A percentile compares a stretch with the other conserved stretches of the same genome.
These are phyloP conservation scores for Euglossa dilemma DNA, from an alignment of 1,140 invertebrate genomes.

Conservation along the genomic window DNA sequence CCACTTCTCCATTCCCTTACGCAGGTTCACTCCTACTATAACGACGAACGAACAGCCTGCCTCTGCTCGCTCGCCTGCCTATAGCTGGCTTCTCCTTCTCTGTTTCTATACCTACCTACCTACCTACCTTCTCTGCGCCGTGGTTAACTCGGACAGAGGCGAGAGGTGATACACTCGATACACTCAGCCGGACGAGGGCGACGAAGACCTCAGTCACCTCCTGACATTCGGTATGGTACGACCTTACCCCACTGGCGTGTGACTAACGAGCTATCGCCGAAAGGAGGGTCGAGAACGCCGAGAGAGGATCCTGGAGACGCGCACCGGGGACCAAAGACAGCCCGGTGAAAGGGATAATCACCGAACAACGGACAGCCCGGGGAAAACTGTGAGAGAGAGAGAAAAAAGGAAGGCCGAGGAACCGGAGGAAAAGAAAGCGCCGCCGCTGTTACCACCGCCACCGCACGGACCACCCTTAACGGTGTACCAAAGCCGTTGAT, in stretches of 20 bases:
- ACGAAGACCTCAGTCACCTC: conserved; percentile 76
- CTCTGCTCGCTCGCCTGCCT: conserved; percentile 57
- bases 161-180: conserved; percentile 76
- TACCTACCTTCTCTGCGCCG: conserved; percentile 50
- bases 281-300: conserved; percentile 1
- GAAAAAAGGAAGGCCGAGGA: neutral
- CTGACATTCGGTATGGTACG: conserved; percentile 76
- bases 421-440: neutral
- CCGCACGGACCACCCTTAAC: conserved; percentile 51
- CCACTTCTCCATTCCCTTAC: conserved; percentile 73
- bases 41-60: conserved; percentile 69
- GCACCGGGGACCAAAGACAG: neutral
- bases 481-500: conserved; percentile 29
- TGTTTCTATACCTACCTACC: conserved; percentile 67
- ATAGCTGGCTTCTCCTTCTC: conserved; percentile 55
- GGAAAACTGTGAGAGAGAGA: neutral
- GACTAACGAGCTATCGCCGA: neutral
- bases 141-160: conserved; percentile 52
- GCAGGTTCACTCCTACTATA: conserved; percentile 78
- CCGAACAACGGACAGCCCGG: neutral
- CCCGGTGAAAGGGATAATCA: conserved; percentile 36
- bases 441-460: neutral
- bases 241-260: conserved; percentile 50
- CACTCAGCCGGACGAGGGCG: conserved; percentile 59
- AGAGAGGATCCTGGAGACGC: neutral